These are phyloP conservation scores for Tetragnatha versicolor DNA, from an alignment of 1,140 invertebrate genomes.

Conservation along the genomic window DNA sequence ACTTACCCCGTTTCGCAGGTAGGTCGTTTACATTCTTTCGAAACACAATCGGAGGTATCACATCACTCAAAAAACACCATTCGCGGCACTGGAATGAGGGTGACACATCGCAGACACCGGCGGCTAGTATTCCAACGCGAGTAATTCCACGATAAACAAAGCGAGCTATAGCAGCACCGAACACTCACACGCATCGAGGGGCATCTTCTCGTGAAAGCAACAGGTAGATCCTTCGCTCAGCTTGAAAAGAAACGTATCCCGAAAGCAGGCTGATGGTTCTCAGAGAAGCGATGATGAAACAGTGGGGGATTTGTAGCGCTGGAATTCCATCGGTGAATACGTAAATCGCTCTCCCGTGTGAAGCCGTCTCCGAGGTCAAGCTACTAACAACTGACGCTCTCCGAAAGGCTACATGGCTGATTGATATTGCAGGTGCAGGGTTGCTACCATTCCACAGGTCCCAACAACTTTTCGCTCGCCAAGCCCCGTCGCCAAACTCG, in stretches of 20 bases:
- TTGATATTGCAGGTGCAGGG: slow-evolving; percentile 24
- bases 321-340: not conserved
- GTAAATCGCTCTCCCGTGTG: not conserved
- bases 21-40: not conserved
- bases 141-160: too few species aligned
- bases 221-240: too few species aligned
- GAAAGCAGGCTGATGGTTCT: too few species aligned
- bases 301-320: not conserved
- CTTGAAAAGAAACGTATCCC: too few species aligned
- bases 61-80: too few species aligned
- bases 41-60: not conserved
- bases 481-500: slow-evolving; percentile 2
- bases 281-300: not conserved
- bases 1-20: slow-evolving; percentile 28
- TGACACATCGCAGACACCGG: too few species aligned
- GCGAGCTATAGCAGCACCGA: too few species aligned
- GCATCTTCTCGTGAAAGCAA: too few species aligned
- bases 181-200: too few species aligned
- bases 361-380: slow-evolving; percentile 30
- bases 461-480: slow-evolving; percentile 23
- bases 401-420: slow-evolving; percentile 36
- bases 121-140: too few species aligned
- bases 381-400: slow-evolving; percentile 36
- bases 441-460: slow-evolving; percentile 19
- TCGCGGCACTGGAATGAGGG: too few species aligned